Evolutionary conservation across 2,888 invertebrate genomes (phyloP), one percentile per base, ranked within the genome.

Genomic region (Rhodophaea formosa): DNA sequence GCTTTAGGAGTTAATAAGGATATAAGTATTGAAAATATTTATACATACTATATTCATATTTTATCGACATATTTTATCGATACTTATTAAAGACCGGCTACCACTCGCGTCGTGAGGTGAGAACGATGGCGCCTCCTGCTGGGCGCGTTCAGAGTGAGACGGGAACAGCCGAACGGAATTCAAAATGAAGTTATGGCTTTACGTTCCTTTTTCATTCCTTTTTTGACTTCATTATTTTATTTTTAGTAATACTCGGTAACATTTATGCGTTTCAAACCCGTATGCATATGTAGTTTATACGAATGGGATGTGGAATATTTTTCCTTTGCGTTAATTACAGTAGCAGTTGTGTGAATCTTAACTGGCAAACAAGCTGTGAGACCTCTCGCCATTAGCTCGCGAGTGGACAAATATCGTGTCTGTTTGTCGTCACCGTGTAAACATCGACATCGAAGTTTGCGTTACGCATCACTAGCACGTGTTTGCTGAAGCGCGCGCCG

Each of bases 61-160:
- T 84, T 84, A 84, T 86, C 86, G 85, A 84, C 85, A 83, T 86
- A 86, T 87, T 90, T 91, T 90, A 91, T 89, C 89, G 88, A 89
- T 86, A 86, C 87, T 88, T 91, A 90, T 91, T 91, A 91, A 89
- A 86, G 86, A 80, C 79, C 85, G 85, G 90, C 91, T 91, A 91
- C 91, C 85, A 91, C 87, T 88, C 89, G 88, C 88, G 76, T 89
- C 90, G 85, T 78, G 88, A 91, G 90, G 91, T 91, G 91, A 91
- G 90, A 91, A 91, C 89, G 89, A 90, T 86, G 85, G 88, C 74
- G 85, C 85, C 87, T 88, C 91, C 90, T 82, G 91, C 90, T 88
- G 90, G 56, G 89, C 67, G 73, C 80, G 83, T 80, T 81, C 84
- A 83, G 84, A 84, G 82, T 75, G 84, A 83, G 86, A 86, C 81